phyloP scores from a whole-genome alignment of 2,888 invertebrate genomes.

The Oegoconia quadripuncta region DNA sequence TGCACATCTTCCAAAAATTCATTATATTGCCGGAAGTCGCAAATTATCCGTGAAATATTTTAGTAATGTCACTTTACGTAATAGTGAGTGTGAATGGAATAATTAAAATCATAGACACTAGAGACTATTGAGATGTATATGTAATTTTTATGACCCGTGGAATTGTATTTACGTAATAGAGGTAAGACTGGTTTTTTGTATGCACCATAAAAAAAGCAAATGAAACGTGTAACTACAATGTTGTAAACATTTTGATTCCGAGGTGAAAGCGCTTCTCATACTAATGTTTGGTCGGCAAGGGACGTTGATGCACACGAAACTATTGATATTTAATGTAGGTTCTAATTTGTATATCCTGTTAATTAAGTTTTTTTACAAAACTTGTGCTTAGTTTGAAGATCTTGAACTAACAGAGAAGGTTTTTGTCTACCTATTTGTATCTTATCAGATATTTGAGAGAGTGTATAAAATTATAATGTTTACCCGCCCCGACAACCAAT shows the following conservation, averaged over 20 bases:
- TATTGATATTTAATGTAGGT: too few relatives aligned
- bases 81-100: conserved; percentile 37
- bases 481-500: not conserved
- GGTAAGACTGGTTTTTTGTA: conserved; percentile 17
- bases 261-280: conserved; percentile 41
- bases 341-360: too few relatives aligned
- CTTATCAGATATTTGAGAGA: too few relatives aligned
- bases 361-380: too few relatives aligned
- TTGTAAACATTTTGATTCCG: conserved; percentile 23
- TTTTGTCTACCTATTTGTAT: too few relatives aligned
- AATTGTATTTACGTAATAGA: conserved; percentile 34
- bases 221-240: conserved; percentile 5
- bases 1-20: conserved; percentile 23
- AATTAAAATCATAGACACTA: conserved; percentile 19
- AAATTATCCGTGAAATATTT: conserved; percentile 38
- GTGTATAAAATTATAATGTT: too few relatives aligned
- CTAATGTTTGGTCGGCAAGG: too few relatives aligned
- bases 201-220: not conserved
- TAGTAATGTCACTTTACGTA: conserved; percentile 41
- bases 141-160: conserved; percentile 20
- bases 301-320: too few relatives aligned
- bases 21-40: conserved; percentile 34
- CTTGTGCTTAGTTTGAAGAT: too few relatives aligned
- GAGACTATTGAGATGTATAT: conserved; percentile 7
- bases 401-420: too few relatives aligned